Percentiles rank a stretch among this genome's conserved stretches.
phyloP scores from a whole-genome alignment of 2,113 vertebrate species.

The Oncorhynchus tshawytscha region DNA sequence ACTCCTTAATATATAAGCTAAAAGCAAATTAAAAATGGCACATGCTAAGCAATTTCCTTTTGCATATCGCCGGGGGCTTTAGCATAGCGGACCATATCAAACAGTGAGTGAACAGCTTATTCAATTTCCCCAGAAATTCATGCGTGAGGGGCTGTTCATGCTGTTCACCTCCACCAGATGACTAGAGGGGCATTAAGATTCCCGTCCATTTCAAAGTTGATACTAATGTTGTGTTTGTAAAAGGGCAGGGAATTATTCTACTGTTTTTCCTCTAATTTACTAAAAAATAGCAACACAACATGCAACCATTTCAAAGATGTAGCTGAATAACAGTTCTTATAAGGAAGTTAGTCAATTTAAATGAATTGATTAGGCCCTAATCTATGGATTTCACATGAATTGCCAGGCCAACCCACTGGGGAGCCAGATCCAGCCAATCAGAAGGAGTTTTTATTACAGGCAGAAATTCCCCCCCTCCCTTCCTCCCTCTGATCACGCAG shows the following conservation, averaged over 20 bases:
- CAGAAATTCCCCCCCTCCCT: no score
- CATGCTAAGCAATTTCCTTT: constrained; percentile 18
- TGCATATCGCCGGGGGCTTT: constrained; percentile 27
- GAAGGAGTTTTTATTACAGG: no score
- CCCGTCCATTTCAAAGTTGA: neutral
- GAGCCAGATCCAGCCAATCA: no score
- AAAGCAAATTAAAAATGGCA: constrained; percentile 43
- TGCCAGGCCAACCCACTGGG: no score
- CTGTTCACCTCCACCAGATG: constrained; percentile 18
- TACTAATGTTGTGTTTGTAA: constrained; percentile 16
- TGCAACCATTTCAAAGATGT: no score
- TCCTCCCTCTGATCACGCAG: no score
- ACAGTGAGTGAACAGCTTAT: constrained; percentile 55
- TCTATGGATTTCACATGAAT: no score
- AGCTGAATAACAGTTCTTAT: no score
- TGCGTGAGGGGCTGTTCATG: constrained; percentile 47
- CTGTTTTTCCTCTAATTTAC: constrained; percentile 21
- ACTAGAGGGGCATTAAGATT: constrained; percentile 25
- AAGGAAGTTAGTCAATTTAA: no score
- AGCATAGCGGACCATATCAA: constrained; percentile 54
- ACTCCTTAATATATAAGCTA: constrained; percentile 6
- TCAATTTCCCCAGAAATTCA: constrained; percentile 57
- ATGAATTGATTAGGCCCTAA: no score
- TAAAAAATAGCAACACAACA: no score
- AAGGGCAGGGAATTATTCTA: constrained; percentile 1